These are phyloP conservation scores for Drosophila fungiperda DNA, from an alignment of 2,888 invertebrate genomes.

Conservation along the genomic window DNA sequence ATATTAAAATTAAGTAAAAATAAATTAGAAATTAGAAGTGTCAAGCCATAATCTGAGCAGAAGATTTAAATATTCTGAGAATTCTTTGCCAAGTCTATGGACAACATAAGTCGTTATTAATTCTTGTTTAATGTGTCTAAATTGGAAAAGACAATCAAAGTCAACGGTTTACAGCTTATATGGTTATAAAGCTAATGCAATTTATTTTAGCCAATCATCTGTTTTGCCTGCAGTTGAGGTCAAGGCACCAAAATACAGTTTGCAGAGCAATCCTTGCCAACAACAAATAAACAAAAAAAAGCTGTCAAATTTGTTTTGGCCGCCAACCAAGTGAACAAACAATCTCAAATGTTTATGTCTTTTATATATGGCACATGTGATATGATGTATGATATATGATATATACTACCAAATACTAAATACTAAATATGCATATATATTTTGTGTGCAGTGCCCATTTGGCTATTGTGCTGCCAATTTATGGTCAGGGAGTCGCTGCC, in stretches of 20 bases:
- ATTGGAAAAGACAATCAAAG: neutral
- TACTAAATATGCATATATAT: constrained; percentile 18
- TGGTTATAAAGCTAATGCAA: neutral
- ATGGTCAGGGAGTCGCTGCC: constrained; percentile 66
- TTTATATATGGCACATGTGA: constrained; percentile 25
- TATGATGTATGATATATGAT: constrained; percentile 33
- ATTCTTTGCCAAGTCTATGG: neutral
- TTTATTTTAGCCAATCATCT: neutral
- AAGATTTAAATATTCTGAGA: neutral
- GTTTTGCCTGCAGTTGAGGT: neutral
- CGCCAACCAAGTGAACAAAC: constrained; percentile 18
- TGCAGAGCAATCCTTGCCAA: constrained; percentile 25
- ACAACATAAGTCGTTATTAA: neutral
- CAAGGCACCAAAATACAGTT: constrained; percentile 7
- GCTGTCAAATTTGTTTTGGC: constrained; percentile 32
- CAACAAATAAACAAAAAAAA: neutral
- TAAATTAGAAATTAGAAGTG: neutral
- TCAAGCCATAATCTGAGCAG: neutral
- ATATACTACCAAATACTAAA: constrained; percentile 12
- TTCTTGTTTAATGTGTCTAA: too few relatives aligned
- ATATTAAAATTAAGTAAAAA: neutral
- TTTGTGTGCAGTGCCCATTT: constrained; percentile 45
- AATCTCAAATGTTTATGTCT: neutral
- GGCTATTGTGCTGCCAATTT: constrained; percentile 60
- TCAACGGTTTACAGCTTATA: neutral